A percentile compares a stretch with the other conserved stretches of the same genome.
Conservation (phyloP, 2,797 vertebrate genomes). For the Manis crassicaudata region DNA sequence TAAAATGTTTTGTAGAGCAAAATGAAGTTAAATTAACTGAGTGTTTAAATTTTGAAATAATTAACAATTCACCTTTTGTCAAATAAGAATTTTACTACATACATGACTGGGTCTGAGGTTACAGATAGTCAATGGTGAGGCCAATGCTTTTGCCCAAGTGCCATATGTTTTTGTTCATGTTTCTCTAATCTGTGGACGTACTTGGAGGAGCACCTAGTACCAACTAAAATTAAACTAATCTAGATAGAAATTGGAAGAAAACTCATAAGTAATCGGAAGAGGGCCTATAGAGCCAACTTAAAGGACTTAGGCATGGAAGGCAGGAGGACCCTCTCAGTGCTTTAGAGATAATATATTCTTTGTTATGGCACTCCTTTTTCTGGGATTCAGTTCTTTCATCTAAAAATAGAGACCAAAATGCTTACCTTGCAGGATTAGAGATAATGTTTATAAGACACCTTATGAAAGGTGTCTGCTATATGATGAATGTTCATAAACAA, state of each 20-base stretch:
- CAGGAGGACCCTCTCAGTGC: not conserved
- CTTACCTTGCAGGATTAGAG: not conserved
- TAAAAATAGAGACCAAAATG: not conserved
- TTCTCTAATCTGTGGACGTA: not conserved
- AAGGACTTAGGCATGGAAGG: not conserved
- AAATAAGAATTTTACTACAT: not conserved
- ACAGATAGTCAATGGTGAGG: not conserved
- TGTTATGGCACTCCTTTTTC: not conserved
- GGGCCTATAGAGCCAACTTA: not conserved
- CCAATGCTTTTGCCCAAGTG: not conserved
- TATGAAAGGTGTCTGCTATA: not conserved
- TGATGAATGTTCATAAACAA: not conserved
- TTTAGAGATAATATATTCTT: not conserved
- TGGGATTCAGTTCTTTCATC: not conserved
- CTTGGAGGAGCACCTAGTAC: not conserved
- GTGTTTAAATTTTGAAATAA: not conserved
- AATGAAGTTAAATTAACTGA: not conserved
- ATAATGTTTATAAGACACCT: not conserved
- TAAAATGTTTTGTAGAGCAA: not conserved
- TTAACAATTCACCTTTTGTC: not conserved
- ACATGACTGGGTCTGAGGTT: not conserved
- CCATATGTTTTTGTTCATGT: not conserved
- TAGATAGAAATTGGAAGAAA: not conserved
- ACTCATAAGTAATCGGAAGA: not conserved
- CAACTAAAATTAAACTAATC: not conserved